Evolutionary conservation across 1,140 invertebrate genomes (phyloP), one percentile per base, ranked within the genome.

Genomic region (Venturia canescens): DNA sequence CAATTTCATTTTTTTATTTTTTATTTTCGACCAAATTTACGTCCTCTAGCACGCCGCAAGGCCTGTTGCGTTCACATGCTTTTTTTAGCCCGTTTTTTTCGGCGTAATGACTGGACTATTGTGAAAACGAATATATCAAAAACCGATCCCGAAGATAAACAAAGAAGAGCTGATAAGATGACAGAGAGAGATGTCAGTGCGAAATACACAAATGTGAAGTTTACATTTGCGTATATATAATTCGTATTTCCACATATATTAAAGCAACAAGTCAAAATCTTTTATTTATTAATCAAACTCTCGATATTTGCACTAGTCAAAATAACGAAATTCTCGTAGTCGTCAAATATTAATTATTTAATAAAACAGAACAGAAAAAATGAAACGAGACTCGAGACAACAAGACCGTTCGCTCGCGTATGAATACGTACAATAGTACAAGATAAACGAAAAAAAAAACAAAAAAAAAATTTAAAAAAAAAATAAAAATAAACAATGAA

Each of bases 401-500:
- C 3, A 67, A 83, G 69, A 82, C 79, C 83, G 83, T 88, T 87
- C 85, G 83, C 84, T 85, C 86, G 83, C 84, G 86, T 84, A 82
- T 88, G 87, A 83, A 88, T 89, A 86, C 87, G 85, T 89, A 88
- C 86, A 88, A 89, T 86, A 88, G 88, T 89, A 89, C 88, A 89
- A 89, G 86, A 85, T 88, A 86, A 82, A 87, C 83, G 85, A 82
- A 80, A 87, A 53, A 21, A 21, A 53, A 53, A 21, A 53, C 4
- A 21, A 53, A 18, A 3, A 16, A 53, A 48, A 48, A 48, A 48
- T 16, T 9, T n/a, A n/a, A n/a, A 53, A 53, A 16, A 53, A 16
- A 53, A 18, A 18, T 53, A 53, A 53, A 6, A 53, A 53, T 18
- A 53, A 53, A 53, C n/a, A n/a, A n/a, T n/a, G n/a, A n/a, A n/a